Evolutionary conservation across 1,140 invertebrate species (phyloP).

Genomic region (Neodiprion virginianus): DNA sequence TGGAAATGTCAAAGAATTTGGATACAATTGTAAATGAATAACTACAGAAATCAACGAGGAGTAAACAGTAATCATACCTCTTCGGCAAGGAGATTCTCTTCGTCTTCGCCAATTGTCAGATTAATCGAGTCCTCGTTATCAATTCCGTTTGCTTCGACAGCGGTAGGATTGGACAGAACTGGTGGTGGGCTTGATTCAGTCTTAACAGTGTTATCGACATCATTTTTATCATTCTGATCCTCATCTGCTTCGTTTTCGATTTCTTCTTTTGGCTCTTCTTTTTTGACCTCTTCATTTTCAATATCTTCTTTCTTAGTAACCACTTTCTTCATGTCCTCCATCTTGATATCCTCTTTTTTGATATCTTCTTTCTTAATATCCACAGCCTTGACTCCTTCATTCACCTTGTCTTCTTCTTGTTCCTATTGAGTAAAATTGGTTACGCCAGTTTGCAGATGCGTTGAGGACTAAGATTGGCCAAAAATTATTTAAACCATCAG

Average conservation of each 20-base stretch:
- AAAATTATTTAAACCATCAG: too few species aligned
- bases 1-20: constrained; percentile 13
- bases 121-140: constrained; percentile 83
- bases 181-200: constrained; percentile 35
- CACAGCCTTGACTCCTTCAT: not conserved
- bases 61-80: constrained; percentile 62
- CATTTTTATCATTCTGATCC: constrained; percentile 23
- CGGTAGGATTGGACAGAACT: constrained; percentile 25
- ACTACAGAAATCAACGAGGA: constrained; percentile 13
- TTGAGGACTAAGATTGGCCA: too few species aligned
- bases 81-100: constrained; percentile 77
- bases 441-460: too few species aligned
- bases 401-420: too few species aligned
- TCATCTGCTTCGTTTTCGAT: constrained; percentile 45
- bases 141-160: constrained; percentile 59
- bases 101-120: constrained; percentile 81
- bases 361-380: not conserved
- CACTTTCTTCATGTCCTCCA: constrained; percentile 35
- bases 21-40: not conserved
- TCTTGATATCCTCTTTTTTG: not conserved
- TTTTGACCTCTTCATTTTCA: constrained; percentile 34
- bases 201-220: constrained; percentile 40
- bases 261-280: constrained; percentile 39
- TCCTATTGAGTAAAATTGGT: too few species aligned
- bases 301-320: constrained; percentile 29